Evolutionary conservation across 1,140 invertebrate species (phyloP), one percentile per base, ranked within the genome.

Genomic region (Tetramorium parvispinum): DNA sequence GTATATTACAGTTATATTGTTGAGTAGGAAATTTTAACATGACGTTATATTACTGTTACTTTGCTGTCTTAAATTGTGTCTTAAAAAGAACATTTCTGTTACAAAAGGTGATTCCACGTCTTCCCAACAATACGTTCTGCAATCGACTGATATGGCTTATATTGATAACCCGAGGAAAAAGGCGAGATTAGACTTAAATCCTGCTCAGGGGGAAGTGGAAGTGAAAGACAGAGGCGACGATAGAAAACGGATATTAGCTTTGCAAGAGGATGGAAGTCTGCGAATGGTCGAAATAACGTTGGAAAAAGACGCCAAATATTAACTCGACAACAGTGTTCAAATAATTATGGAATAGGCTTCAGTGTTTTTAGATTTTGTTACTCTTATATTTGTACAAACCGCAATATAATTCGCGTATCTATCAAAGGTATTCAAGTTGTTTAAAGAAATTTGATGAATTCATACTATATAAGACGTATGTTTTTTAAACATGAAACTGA

Each of bases 211-310:
- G 32, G 65, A 86, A 18, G 65, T 21, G 53, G 18, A 86, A 8
- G 59, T 75, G 0, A 87, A 89, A 76, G 32, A 83, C 8, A 88
- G 87, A 53, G 85, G 89, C 10, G 85, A 57, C 18, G 49, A 40
- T 24, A 85, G 21, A 13, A 92, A 89, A 61, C 92, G 90, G 57
- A 78, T 91, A 59, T 79, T 93, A 43, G 91, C 91, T 37, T 63
- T 93, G 32, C 85, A 87, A n/a, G 89, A 92, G 40, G 92, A 92
- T 68, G 92, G 92, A 65, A 91, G 70, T 87, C 68, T 93, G 53
- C 86, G 91, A 88, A 87, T 93, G 75, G 40, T 92, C 18, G 90
- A 92, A 27, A 65, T 93, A 63, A 32, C 76, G 53, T 85, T 91
- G 89, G 89, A 87, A 90, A 57, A 86, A 92, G n/a, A 78, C 57